Conservation (phyloP, 2,797 vertebrate species). For the Chelidonichthys spinosus region DNA sequence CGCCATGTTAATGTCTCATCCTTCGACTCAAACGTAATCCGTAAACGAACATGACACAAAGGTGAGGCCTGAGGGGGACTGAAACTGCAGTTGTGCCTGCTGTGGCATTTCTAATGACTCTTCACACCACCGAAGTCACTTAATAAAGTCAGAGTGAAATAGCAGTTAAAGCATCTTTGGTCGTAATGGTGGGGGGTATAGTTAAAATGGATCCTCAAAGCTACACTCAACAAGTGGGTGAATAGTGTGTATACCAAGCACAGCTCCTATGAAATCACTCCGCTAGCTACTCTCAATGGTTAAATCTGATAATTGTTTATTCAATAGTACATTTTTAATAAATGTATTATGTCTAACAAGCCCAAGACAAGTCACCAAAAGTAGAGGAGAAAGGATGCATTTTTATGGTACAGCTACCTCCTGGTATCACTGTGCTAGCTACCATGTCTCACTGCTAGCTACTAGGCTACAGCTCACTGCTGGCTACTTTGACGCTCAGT, state of each 20-base stretch:
- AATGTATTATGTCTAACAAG: background rate
- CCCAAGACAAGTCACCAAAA: background rate
- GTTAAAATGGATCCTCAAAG: background rate
- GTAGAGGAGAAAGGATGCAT: background rate
- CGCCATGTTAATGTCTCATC: conserved; percentile 19
- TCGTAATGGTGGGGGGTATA: background rate
- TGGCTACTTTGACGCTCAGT: background rate
- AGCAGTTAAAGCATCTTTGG: background rate
- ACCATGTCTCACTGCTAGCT: background rate
- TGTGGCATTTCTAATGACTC: conserved; percentile 20
- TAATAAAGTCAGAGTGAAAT: background rate
- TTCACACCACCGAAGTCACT: background rate
- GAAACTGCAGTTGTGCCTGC: background rate
- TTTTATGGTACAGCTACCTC: background rate
- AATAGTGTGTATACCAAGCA: background rate
- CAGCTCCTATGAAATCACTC: background rate
- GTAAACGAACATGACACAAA: conserved; percentile 13
- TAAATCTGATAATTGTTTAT: background rate
- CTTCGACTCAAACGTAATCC: background rate
- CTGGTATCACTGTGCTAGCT: background rate
- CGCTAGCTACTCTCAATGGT: background rate
- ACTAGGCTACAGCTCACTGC: too few species aligned
- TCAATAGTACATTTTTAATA: background rate
- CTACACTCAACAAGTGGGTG: conserved; percentile 14
- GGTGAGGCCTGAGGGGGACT: background rate